Evolutionary conservation across 2,797 vertebrate species (phyloP).

Genomic region (Nyctibius grandis): DNA sequence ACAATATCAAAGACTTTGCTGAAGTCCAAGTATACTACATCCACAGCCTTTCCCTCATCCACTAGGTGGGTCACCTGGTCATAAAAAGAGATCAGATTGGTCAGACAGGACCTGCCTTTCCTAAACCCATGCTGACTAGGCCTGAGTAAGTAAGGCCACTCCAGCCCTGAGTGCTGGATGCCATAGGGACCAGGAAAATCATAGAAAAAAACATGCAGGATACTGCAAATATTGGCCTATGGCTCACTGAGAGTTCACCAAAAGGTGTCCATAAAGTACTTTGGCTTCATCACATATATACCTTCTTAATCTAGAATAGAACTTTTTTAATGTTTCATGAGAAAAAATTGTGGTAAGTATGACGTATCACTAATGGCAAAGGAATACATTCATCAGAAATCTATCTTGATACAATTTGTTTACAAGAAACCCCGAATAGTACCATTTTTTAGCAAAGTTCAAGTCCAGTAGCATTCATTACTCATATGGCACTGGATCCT

Average conservation of each 20-base stretch:
- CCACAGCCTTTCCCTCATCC: too few species aligned
- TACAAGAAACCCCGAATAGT: background rate
- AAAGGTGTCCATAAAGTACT: background rate
- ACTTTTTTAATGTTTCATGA: background rate
- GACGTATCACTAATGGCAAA: background rate
- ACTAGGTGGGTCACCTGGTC: too few species aligned
- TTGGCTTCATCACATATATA: background rate
- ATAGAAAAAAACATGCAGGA: too few species aligned
- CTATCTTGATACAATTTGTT: background rate
- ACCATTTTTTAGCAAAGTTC: background rate
- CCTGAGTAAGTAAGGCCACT: background rate
- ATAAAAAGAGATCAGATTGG: too few species aligned
- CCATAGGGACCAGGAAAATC: background rate
- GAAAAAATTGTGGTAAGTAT: background rate
- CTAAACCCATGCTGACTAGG: too few species aligned
- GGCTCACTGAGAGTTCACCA: background rate
- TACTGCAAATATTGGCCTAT: background rate
- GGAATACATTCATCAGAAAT: background rate
- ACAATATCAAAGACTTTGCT: too few species aligned
- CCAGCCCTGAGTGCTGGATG: accelerated
- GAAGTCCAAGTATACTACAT: too few species aligned
- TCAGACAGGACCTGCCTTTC: too few species aligned
- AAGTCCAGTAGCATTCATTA: background rate
- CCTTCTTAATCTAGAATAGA: background rate
- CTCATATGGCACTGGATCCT: accelerated